Evolutionary conservation across 2,113 vertebrate species (phyloP), one percentile per base, ranked within the genome.

Genomic region (Ophthalmotilapia sp.): DNA sequence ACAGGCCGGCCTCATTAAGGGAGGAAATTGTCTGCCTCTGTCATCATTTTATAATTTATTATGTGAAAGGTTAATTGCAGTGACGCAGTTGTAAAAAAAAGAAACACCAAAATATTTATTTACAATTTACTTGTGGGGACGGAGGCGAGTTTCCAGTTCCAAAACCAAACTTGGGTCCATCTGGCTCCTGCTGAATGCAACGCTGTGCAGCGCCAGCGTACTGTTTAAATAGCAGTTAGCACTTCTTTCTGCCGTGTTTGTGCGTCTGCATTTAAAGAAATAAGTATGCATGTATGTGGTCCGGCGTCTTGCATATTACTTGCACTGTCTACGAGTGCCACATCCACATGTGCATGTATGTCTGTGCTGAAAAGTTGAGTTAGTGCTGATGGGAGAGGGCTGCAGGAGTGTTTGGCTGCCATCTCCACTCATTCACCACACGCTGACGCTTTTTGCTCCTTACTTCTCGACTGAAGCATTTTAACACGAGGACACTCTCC

Each of bases 91-190:
- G 36, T 89, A 89, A 90, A 91, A 90, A 90, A 87, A 40, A 47
- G 81, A 68, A 82, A 88, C 75, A 80, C 77, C 82, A 92, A 90
- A 90, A 92, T 94, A 94, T 94, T 95, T 95, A 92, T 95, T 94
- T 92, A 89, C 86, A 90, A 85, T 91, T 92, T 90, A 60, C 79
- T 62, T 21, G 21, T 86, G 86, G 83, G 60, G 73, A 73, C 84
- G 65, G 54, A 90, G 83, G 86, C 83, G 33, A 62, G 42, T 87
- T 92, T 94, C 90, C 90, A 81, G 88, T 79, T 55, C 60, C 62
- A 85, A 86, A 88, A 86, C 75, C 88, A 56, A 58, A 47, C 55
- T 29, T 3, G 40, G 51, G 58, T 92, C 84, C 86, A 62, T 51
- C 77, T 94, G 94, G 91, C 92, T 91, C 45, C 84, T 3, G 81